Evolutionary conservation across 2,797 vertebrate genomes (phyloP).

Genomic region (Meriones psammophilus): DNA sequence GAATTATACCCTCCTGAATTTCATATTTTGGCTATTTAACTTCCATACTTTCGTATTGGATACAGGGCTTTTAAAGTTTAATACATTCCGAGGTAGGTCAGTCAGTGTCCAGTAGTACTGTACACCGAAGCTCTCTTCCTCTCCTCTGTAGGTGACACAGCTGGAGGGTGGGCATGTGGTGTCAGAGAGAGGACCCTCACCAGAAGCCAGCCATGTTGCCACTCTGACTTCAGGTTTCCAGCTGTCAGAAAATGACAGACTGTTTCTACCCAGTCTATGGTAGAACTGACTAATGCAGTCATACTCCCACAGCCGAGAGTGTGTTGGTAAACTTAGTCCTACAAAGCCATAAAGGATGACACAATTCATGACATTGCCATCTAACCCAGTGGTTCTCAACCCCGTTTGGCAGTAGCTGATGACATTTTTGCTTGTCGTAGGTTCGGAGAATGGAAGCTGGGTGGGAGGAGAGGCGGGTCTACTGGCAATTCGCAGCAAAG

Average conservation of each 20-base stretch:
- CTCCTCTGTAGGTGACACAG: background rate
- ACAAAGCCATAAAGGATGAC: background rate
- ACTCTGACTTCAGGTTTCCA: background rate
- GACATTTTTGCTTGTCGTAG: background rate
- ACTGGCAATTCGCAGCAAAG: background rate
- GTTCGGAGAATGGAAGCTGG: too few species aligned
- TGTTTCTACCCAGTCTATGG: background rate
- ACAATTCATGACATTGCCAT: background rate
- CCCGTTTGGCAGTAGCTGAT: constrained; percentile 11
- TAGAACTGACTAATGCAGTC: background rate
- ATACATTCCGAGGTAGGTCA: background rate
- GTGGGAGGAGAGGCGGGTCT: background rate
- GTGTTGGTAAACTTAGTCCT: constrained; percentile 33
- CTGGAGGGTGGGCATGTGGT: background rate
- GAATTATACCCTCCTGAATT: background rate
- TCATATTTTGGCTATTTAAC: background rate
- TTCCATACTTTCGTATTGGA: background rate
- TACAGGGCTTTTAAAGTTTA: background rate
- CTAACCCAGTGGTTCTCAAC: constrained; percentile 15
- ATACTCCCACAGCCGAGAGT: background rate
- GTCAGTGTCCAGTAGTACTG: background rate
- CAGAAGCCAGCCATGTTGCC: background rate
- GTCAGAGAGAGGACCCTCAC: background rate
- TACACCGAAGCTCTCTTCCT: background rate
- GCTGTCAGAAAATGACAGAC: background rate